phyloP scores from a whole-genome alignment of 2,888 invertebrate genomes.

The Saturnia pavonia region DNA sequence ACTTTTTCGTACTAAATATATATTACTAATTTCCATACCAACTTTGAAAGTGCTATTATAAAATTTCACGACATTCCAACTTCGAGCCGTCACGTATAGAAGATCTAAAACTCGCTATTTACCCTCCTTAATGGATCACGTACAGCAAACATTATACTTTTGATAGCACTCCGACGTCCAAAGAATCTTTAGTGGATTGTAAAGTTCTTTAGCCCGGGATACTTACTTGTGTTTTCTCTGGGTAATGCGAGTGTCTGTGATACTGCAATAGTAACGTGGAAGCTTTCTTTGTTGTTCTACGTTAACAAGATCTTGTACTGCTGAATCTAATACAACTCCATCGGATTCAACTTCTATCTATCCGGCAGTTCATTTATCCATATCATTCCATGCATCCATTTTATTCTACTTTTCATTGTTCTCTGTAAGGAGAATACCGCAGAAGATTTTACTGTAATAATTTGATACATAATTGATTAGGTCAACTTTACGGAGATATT shows the following conservation, averaged over 20 bases:
- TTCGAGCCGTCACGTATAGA: slow-evolving; percentile 19
- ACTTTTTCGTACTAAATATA: background rate
- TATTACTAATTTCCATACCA: slow-evolving; percentile 6
- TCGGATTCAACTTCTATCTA: background rate
- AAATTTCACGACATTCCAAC: slow-evolving; percentile 10
- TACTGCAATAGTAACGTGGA: background rate
- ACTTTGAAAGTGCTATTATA: slow-evolving; percentile 11
- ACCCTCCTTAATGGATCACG: slow-evolving; percentile 46
- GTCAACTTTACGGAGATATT: background rate
- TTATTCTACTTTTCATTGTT: background rate
- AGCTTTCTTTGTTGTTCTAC: slow-evolving; percentile 3
- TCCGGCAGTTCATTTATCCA: background rate
- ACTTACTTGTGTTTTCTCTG: background rate
- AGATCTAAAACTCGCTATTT: slow-evolving; percentile 20
- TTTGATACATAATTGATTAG: background rate
- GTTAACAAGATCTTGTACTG: background rate
- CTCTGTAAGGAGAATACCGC: background rate
- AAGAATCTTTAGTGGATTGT: slow-evolving; percentile 24
- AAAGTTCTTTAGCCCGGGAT: slow-evolving; percentile 17
- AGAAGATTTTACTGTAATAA: background rate
- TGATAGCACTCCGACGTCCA: slow-evolving; percentile 34
- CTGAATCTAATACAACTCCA: background rate
- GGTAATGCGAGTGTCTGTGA: background rate
- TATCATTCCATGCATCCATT: no score
- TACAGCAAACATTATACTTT: slow-evolving; percentile 42